phyloP scores from a whole-genome alignment of 2,113 vertebrate species.

The Hemiscyllium ocellatum region DNA sequence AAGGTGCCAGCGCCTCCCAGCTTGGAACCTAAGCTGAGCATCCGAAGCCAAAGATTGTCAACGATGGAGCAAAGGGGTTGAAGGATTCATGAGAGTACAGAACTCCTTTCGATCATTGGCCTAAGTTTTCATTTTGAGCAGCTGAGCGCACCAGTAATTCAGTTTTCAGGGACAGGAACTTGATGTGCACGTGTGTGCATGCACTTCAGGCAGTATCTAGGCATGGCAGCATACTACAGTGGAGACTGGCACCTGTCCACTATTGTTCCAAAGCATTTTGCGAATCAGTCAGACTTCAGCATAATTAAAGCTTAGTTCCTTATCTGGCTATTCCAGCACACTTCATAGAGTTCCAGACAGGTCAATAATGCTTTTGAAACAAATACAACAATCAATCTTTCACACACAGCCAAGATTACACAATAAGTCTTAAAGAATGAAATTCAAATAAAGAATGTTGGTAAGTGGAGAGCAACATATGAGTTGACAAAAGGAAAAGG shows the following conservation, averaged over 20 bases:
- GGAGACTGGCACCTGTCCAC: constrained; percentile 11
- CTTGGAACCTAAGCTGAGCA: neutral
- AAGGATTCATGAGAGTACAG: neutral
- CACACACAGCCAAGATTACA: constrained; percentile 11
- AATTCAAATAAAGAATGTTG: constrained; percentile 1
- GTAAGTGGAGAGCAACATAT: neutral
- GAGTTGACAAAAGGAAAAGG: neutral
- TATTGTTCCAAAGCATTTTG: neutral
- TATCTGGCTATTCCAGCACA: constrained; percentile 36
- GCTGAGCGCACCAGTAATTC: neutral
- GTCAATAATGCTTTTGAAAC: constrained; percentile 3
- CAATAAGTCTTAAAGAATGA: neutral
- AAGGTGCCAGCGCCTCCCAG: too few species aligned
- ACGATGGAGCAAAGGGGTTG: neutral
- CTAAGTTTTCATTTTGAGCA: neutral
- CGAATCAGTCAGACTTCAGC: neutral
- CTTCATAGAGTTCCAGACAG: neutral
- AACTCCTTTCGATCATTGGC: neutral
- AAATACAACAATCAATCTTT: constrained; percentile 16
- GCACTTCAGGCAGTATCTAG: neutral
- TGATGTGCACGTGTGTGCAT: neutral
- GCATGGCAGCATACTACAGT: neutral
- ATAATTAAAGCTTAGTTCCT: neutral
- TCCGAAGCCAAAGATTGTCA: neutral
- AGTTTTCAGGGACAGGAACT: neutral